phyloP scores from a whole-genome alignment of 1,140 invertebrate genomes.

The Heliconius congener region DNA sequence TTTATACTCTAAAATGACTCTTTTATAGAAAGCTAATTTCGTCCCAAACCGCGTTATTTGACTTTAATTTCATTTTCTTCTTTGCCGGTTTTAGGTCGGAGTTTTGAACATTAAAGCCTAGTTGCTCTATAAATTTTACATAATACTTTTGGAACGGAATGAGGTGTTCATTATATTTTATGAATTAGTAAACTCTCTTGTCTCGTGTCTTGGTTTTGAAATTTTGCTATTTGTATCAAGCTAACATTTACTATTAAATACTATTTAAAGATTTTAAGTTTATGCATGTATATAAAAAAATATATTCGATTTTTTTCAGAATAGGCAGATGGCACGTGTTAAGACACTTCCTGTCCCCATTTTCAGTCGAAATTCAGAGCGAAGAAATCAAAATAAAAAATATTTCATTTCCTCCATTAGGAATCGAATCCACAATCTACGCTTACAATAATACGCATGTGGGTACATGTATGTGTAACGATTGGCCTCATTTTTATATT shows the following conservation, averaged over 20 bases:
- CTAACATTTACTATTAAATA: background rate
- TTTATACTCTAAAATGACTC: background rate
- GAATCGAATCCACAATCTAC: too few relatives aligned
- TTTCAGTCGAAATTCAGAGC: too few relatives aligned
- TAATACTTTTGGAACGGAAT: conserved; percentile 14
- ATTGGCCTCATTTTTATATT: too few relatives aligned
- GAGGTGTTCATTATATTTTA: conserved; percentile 11
- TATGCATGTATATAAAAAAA: too few relatives aligned
- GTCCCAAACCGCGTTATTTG: background rate
- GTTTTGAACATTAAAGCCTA: conserved; percentile 21
- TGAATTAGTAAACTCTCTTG: background rate
- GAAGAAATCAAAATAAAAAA: too few relatives aligned
- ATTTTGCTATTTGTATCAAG: background rate
- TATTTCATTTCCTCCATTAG: too few relatives aligned
- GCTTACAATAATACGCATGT: too few relatives aligned
- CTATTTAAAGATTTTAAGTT: background rate
- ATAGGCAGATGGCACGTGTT: too few relatives aligned
- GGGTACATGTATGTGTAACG: too few relatives aligned
- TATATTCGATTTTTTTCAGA: too few relatives aligned
- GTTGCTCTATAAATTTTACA: conserved; percentile 16
- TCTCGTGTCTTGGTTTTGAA: background rate
- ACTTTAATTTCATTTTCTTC: background rate
- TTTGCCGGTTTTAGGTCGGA: conserved; percentile 1
- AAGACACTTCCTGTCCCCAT: too few relatives aligned
- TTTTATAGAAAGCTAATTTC: background rate